phyloP scores from a whole-genome alignment of 2,888 invertebrate species.

The Chrysopilus asiliformis region DNA sequence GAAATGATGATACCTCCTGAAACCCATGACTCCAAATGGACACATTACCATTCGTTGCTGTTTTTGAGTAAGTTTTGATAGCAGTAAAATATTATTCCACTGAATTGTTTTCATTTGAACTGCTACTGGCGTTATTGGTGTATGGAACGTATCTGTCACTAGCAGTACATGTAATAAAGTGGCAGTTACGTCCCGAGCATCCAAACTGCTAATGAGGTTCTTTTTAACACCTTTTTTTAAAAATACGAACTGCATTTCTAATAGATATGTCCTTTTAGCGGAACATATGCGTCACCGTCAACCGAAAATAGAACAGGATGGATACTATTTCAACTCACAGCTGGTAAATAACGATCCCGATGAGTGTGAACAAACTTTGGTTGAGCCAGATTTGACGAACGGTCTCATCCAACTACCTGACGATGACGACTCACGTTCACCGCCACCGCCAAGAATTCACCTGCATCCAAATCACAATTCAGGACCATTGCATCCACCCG shows the following conservation, averaged over 20 bases:
- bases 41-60: conserved; percentile 32
- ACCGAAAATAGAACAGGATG: conserved; percentile 30
- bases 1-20: conserved; percentile 32
- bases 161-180: no score
- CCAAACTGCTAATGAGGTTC: no score
- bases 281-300: conserved; percentile 35
- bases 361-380: conserved; percentile 28
- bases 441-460: conserved; percentile 17
- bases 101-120: no score
- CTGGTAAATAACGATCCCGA: conserved; percentile 15
- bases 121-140: no score
- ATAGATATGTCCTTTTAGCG: conserved; percentile 18
- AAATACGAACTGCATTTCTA: not conserved
- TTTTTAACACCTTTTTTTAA: conserved; percentile 1
- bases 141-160: no score
- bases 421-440: conserved; percentile 24
- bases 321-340: conserved; percentile 23
- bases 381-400: conserved; percentile 33
- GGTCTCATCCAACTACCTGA: conserved; percentile 32
- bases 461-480: not conserved
- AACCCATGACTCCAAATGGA: conserved; percentile 35
- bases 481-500: conserved; percentile 1
- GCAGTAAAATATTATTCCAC: no score
- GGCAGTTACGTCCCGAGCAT: no score
- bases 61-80: conserved; percentile 35